Evolutionary conservation across 2,888 invertebrate genomes (phyloP).

Genomic region (Drosophila melanocephala): DNA sequence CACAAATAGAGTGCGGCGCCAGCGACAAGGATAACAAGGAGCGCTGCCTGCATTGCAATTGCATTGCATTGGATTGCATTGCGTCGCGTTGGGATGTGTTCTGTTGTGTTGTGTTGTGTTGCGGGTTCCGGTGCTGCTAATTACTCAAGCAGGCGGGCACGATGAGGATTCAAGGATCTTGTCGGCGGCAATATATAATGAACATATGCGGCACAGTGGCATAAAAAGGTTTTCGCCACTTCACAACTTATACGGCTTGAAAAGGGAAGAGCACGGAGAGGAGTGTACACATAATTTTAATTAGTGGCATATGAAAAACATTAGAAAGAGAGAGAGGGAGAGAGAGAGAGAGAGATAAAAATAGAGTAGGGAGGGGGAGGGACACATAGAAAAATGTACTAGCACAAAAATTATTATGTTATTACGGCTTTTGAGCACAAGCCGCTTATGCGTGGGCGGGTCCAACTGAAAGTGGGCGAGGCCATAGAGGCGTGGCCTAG

Average conservation of each 20-base stretch:
- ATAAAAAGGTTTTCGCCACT: conserved; percentile 67
- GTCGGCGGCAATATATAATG: conserved; percentile 73
- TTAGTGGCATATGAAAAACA: conserved; percentile 71
- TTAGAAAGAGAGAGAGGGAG: conserved; percentile 14
- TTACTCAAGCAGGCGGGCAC: conserved; percentile 72
- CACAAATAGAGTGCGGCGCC: conserved; percentile 49
- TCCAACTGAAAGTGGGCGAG: conserved; percentile 20
- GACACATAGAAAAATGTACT: conserved; percentile 36
- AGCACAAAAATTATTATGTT: conserved; percentile 65
- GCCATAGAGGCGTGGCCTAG: conserved; percentile 12
- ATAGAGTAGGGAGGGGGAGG: neutral
- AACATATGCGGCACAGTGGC: conserved; percentile 76
- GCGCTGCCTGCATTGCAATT: conserved; percentile 52
- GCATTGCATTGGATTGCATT: conserved; percentile 45
- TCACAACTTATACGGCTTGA: conserved; percentile 41
- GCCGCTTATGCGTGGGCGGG: conserved; percentile 61
- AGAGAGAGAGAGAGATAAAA: neutral
- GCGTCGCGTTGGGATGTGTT: conserved; percentile 23
- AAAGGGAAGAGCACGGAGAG: conserved; percentile 10
- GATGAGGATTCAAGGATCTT: conserved; percentile 65
- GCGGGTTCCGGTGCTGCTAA: conserved; percentile 68
- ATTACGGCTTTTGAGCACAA: conserved; percentile 73
- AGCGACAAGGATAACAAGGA: conserved; percentile 41
- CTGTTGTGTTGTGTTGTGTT: conserved; percentile 44
- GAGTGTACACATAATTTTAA: conserved; percentile 65